phyloP scores from a whole-genome alignment of 2,113 vertebrate genomes.

The Damaliscus lunatus region DNA sequence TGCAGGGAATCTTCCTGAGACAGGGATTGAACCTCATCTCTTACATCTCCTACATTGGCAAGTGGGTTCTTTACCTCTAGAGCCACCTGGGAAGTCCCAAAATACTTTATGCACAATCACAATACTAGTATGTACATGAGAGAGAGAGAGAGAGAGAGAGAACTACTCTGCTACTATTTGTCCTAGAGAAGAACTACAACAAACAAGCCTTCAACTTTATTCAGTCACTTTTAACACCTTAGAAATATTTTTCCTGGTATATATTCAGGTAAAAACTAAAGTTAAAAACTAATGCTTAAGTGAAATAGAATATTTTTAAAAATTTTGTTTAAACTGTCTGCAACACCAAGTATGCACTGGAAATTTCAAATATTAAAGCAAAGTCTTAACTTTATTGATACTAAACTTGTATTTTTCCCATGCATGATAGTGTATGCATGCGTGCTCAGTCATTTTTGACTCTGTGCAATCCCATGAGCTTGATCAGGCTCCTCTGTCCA shows the following conservation, averaged over 20 bases:
- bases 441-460: not conserved
- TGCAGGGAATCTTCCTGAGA: not conserved
- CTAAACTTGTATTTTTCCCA: not conserved
- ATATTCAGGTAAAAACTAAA: not conserved
- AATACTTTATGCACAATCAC: not conserved
- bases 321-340: not conserved
- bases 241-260: not conserved
- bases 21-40: not conserved
- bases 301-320: not conserved
- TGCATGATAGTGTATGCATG: not conserved
- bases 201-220: not conserved
- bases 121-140: not conserved
- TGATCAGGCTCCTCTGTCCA: not conserved
- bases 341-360: not conserved
- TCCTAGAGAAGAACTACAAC: not conserved
- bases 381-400: not conserved
- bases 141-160: not conserved
- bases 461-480: not conserved
- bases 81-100: not conserved
- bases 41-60: not conserved
- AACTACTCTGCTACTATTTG: not conserved
- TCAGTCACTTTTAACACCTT: not conserved
- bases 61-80: not conserved
- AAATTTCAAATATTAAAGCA: not conserved
- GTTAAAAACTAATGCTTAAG: not conserved